A percentile compares a stretch with the other conserved stretches of the same genome.
These are phyloP conservation scores for Schmidtea mediterranea DNA, from an alignment of 1,140 invertebrate species.

Conservation along the genomic window DNA sequence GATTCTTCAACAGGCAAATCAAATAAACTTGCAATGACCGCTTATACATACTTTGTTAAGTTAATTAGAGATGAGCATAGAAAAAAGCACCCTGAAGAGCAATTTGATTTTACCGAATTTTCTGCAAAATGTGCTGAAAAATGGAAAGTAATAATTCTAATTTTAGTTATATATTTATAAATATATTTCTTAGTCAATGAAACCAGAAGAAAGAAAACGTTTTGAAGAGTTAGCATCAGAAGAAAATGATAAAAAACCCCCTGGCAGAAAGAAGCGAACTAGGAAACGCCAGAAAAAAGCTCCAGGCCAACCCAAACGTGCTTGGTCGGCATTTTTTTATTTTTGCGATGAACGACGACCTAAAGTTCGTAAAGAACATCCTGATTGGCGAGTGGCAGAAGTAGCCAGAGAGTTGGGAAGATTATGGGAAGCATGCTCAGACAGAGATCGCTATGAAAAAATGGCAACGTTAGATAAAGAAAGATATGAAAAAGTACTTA, in stretches of 20 bases:
- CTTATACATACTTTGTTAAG: conserved; percentile 88
- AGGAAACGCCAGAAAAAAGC: conserved; percentile 63
- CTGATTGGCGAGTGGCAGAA: conserved; percentile 76
- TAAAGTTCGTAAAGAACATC: conserved; percentile 65
- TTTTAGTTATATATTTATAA: background rate
- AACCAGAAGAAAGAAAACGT: conserved; percentile 81
- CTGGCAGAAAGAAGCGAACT: conserved; percentile 40
- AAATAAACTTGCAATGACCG: conserved; percentile 62
- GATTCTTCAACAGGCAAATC: no score
- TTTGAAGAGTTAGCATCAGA: conserved; percentile 80
- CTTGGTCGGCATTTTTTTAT: conserved; percentile 95
- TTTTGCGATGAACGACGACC: conserved; percentile 88
- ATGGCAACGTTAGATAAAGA: conserved; percentile 74
- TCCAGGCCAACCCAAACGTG: conserved; percentile 89
- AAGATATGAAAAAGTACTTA: conserved; percentile 46
- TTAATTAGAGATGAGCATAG: conserved; percentile 49
- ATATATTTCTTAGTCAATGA: conserved; percentile 53
- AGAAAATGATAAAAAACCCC: conserved; percentile 82
- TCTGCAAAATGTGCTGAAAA: conserved; percentile 81
- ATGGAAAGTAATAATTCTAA: conserved; percentile 52
- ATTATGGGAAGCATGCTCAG: conserved; percentile 61
- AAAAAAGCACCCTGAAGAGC: conserved; percentile 85
- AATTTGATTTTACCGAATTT: conserved; percentile 79
- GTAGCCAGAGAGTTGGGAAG: conserved; percentile 87
- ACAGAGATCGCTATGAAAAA: conserved; percentile 62